These are phyloP conservation scores for Psettodes erumei DNA, from an alignment of 2,113 vertebrate genomes.

Conservation along the genomic window DNA sequence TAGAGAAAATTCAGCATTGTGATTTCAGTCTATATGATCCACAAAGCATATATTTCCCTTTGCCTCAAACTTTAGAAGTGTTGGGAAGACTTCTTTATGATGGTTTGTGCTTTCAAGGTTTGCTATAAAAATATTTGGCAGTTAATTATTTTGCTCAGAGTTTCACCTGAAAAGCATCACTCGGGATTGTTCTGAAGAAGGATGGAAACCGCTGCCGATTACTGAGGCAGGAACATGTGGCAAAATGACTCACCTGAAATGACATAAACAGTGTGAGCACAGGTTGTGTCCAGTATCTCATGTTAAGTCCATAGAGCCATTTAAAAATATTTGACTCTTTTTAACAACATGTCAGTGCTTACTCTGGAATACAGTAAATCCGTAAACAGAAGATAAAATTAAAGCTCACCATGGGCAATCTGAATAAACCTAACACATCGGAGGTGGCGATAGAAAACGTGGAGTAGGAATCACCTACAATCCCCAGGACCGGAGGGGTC, in stretches of 20 bases:
- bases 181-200: constrained; percentile 50
- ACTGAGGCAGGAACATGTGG: constrained; percentile 49
- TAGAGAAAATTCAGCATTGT: background rate
- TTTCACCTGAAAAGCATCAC: constrained; percentile 51
- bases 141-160: background rate
- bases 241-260: constrained; percentile 40
- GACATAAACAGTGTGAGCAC: background rate
- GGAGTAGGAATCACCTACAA: constrained; percentile 68
- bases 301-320: background rate
- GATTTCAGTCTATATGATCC: background rate
- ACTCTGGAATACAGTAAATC: background rate
- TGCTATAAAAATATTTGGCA: no score
- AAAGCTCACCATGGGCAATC: constrained; percentile 62
- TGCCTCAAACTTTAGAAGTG: background rate
- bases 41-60: constrained; percentile 10
- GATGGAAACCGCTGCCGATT: constrained; percentile 47
- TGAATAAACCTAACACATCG: constrained; percentile 63
- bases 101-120: background rate
- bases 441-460: constrained; percentile 68
- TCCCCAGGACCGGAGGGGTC: constrained; percentile 54
- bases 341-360: background rate
- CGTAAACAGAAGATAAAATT: background rate
- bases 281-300: background rate
- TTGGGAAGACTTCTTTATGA: background rate
- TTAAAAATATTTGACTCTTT: background rate